phyloP scores from a whole-genome alignment of 2,113 vertebrate genomes.

The Apaloderma vittatum region DNA sequence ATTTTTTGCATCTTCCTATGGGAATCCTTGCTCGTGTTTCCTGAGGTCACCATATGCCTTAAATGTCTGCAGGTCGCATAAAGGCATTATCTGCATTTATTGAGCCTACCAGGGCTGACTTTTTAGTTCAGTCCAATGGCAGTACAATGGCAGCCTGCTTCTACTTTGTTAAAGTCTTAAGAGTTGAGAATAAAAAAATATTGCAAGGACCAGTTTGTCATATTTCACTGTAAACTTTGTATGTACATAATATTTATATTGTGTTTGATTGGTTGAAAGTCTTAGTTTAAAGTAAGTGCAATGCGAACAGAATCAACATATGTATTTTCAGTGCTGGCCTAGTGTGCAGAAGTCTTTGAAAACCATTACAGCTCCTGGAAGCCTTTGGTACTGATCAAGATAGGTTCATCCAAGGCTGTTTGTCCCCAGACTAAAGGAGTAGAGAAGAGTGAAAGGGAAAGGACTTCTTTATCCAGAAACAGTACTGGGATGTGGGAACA shows the following conservation, averaged over 20 bases:
- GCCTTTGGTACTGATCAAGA: neutral
- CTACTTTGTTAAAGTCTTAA: neutral
- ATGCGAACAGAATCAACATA: neutral
- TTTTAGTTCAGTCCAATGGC: neutral
- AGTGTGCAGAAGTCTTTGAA: neutral
- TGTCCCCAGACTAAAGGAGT: neutral
- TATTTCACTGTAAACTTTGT: neutral
- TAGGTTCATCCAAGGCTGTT: neutral
- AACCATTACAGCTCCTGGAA: neutral
- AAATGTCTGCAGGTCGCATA: neutral
- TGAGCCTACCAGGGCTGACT: neutral
- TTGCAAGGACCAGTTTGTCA: neutral
- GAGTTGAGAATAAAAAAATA: neutral
- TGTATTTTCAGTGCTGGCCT: neutral
- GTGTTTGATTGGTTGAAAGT: neutral
- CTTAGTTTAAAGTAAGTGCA: neutral
- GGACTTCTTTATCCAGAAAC: neutral
- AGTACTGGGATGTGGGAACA: neutral
- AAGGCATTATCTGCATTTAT: neutral
- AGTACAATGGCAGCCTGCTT: neutral
- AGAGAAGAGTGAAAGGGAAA: neutral
- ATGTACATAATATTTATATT: neutral
- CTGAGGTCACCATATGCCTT: neutral
- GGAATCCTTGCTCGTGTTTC: neutral
- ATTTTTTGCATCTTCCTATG: neutral